phyloP scores from a whole-genome alignment of 2,797 vertebrate species.

The Aulostomus chinensis region DNA sequence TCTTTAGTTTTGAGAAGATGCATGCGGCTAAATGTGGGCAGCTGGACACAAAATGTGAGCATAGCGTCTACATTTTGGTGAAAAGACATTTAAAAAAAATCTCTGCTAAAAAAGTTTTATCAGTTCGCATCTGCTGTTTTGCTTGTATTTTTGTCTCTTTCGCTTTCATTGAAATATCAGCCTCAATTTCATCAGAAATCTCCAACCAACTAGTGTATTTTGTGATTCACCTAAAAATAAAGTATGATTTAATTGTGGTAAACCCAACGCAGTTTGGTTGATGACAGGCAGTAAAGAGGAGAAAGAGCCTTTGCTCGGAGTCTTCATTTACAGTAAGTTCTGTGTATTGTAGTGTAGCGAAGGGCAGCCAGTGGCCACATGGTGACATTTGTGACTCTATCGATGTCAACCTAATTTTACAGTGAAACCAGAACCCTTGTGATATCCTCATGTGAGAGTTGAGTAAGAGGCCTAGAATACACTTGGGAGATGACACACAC shows the following conservation, averaged over 20 bases:
- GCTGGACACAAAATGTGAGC: no score
- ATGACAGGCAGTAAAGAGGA: conserved; percentile 29
- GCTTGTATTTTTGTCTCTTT: no score
- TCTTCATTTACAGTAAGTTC: conserved; percentile 38
- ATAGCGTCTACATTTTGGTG: no score
- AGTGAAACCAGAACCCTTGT: conserved; percentile 79
- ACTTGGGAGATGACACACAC: conserved; percentile 53
- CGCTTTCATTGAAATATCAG: no score
- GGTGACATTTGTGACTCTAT: conserved; percentile 75
- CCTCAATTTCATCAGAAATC: no score
- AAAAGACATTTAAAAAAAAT: no score
- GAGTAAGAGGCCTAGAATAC: conserved; percentile 80
- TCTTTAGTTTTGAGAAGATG: no score
- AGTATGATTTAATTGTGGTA: conserved; percentile 9
- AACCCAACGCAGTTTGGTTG: conserved; percentile 6
- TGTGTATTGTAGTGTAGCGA: conserved; percentile 46
- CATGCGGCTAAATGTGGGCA: no score
- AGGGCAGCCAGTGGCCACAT: conserved; percentile 57
- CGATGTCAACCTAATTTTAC: conserved; percentile 79
- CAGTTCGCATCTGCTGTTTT: no score
- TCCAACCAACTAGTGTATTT: not conserved
- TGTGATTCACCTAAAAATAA: not conserved
- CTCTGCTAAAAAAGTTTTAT: no score
- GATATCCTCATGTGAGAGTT: conserved; percentile 81
- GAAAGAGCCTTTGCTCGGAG: conserved; percentile 10